phyloP scores from a whole-genome alignment of 2,888 invertebrate species.

The Malthinus flaveolus region DNA sequence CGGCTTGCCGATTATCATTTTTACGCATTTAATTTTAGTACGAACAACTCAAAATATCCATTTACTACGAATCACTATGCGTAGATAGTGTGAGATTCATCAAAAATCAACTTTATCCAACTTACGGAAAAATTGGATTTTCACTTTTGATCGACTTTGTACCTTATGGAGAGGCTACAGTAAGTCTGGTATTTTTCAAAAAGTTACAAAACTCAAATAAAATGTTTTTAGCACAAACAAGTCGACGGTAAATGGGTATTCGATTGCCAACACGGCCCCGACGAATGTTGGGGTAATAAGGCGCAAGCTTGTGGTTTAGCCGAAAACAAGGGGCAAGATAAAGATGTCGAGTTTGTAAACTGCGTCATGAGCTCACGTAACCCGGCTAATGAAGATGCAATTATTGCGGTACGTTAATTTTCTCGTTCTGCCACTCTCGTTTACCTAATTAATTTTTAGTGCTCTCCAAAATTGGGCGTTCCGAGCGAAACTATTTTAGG shows the following conservation, averaged over 20 bases:
- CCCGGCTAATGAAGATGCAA: conserved; percentile 29
- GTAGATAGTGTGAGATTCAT: conserved; percentile 57
- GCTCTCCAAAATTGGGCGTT: conserved; percentile 43
- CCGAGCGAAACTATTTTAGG: conserved; percentile 37
- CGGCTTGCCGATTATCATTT: too few species aligned
- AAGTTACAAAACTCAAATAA: too few species aligned
- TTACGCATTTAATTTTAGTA: background rate
- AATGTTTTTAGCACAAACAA: conserved; percentile 4
- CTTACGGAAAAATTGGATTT: conserved; percentile 21
- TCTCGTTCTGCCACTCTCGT: background rate
- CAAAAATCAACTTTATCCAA: conserved; percentile 51
- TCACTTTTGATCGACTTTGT: conserved; percentile 46
- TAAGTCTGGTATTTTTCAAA: conserved; percentile 31
- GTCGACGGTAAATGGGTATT: conserved; percentile 44
- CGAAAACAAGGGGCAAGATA: conserved; percentile 38
- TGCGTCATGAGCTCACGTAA: conserved; percentile 51
- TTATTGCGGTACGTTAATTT: conserved; percentile 34
- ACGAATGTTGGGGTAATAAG: conserved; percentile 57
- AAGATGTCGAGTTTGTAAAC: conserved; percentile 46
- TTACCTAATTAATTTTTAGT: conserved; percentile 45
- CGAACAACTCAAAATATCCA: conserved; percentile 43
- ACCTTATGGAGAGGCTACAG: conserved; percentile 59
- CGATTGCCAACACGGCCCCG: conserved; percentile 56
- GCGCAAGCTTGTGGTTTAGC: conserved; percentile 56
- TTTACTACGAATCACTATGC: conserved; percentile 61